Percentiles rank a stretch among this genome's conserved stretches.
Evolutionary conservation across 2,113 vertebrate species (phyloP).

Genomic region (Antidorcas marsupialis): DNA sequence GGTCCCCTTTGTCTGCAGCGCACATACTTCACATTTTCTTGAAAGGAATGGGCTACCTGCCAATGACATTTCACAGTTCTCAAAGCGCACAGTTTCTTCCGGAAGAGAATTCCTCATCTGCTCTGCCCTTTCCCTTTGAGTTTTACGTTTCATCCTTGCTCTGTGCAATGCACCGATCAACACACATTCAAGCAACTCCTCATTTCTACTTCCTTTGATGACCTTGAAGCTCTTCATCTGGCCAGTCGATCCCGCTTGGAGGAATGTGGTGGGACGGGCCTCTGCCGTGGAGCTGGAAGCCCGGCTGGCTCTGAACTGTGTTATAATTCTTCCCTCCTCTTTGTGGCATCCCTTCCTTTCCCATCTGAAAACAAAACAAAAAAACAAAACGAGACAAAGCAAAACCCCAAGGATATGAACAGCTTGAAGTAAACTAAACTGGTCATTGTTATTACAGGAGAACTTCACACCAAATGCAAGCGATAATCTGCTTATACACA

Average conservation of each 20-base stretch:
- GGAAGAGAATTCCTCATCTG: conserved; percentile 62
- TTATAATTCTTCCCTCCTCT: not conserved
- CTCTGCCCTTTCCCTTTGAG: conserved; percentile 43
- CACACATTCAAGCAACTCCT: conserved; percentile 38
- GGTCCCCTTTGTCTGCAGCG: conserved; percentile 73
- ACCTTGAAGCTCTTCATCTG: conserved; percentile 18
- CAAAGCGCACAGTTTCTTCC: conserved; percentile 57
- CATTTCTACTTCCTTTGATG: conserved; percentile 42
- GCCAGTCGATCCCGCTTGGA: not conserved
- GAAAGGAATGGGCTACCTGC: conserved; percentile 72
- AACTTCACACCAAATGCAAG: not conserved
- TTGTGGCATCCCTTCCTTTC: not conserved
- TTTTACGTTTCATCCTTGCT: conserved; percentile 36
- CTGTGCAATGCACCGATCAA: conserved; percentile 18
- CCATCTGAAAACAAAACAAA: not conserved
- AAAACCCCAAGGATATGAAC: not conserved
- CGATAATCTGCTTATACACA: not conserved
- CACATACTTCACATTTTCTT: conserved; percentile 81
- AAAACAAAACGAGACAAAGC: not conserved
- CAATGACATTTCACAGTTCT: conserved; percentile 72
- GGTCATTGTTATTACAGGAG: conserved; percentile 21
- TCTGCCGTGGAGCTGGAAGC: not conserved
- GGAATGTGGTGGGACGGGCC: not conserved
- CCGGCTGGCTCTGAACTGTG: not conserved
- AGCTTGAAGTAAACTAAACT: conserved; percentile 25